phyloP scores from a whole-genome alignment of 2,888 invertebrate species.

The Rugalucina vietnamica region DNA sequence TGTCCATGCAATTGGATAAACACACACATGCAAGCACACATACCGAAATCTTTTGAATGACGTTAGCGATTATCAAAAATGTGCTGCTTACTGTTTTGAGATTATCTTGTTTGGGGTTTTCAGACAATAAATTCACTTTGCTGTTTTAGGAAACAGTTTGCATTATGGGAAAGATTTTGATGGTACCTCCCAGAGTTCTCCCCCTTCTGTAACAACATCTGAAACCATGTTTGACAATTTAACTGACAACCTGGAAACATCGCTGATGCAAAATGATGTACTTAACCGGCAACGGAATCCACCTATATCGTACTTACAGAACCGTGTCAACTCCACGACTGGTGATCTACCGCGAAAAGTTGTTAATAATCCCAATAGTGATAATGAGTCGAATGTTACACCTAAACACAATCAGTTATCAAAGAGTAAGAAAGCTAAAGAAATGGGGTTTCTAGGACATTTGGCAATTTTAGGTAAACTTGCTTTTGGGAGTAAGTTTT shows the following conservation, averaged over 20 bases:
- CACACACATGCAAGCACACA: no score
- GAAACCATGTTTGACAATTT: slow-evolving; percentile 78
- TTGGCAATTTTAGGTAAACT: slow-evolving; percentile 55
- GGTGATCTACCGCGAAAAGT: slow-evolving; percentile 81
- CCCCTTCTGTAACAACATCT: slow-evolving; percentile 35
- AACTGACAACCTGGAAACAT: slow-evolving; percentile 81
- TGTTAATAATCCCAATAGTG: slow-evolving; percentile 81
- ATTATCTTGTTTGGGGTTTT: no score
- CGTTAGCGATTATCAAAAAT: no score
- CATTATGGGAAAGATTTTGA: slow-evolving; percentile 66
- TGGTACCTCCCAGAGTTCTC: slow-evolving; percentile 56
- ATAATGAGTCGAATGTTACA: slow-evolving; percentile 56
- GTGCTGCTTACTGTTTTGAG: no score
- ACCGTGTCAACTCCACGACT: slow-evolving; percentile 87
- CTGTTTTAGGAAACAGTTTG: slow-evolving; percentile 65
- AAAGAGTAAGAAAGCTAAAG: slow-evolving; percentile 71
- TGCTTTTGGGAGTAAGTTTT: slow-evolving; percentile 58
- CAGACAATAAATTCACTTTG: no score
- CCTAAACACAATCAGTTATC: slow-evolving; percentile 38
- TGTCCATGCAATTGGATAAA: no score
- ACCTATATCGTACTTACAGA: slow-evolving; percentile 90
- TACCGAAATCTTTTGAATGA: no score
- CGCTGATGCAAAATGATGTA: slow-evolving; percentile 85
- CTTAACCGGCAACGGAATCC: slow-evolving; percentile 77
- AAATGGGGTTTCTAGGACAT: slow-evolving; percentile 67